Conservation (phyloP, 2,888 invertebrate species). For the Cephus pygmeus region DNA sequence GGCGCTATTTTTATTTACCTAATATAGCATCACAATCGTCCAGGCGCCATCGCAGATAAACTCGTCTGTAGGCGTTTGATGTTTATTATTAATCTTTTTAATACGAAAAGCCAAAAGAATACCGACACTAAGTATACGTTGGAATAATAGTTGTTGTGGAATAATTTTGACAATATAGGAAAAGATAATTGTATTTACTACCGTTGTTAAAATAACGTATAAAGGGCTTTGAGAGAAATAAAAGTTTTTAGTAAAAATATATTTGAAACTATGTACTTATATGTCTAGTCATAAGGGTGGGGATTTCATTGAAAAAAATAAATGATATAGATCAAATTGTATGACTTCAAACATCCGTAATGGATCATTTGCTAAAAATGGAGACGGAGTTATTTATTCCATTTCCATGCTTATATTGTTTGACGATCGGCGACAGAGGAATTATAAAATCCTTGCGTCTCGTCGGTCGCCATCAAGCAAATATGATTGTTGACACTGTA, state of each 20-base stretch:
- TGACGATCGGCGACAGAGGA: slow-evolving; percentile 42
- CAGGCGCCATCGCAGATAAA: not conserved
- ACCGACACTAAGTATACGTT: not conserved
- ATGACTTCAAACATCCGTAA: not conserved
- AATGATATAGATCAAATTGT: not conserved
- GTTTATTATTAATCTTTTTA: slow-evolving; percentile 5
- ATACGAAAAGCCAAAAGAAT: not conserved
- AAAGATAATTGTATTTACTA: not conserved
- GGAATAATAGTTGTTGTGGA: not conserved
- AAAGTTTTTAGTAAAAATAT: not conserved
- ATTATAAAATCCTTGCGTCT: slow-evolving; percentile 38
- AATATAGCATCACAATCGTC: not conserved
- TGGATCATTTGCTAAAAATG: not conserved
- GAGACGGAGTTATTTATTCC: slow-evolving; percentile 24
- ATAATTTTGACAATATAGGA: not conserved
- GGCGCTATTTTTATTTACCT: not conserved
- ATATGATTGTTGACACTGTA: slow-evolving; percentile 39
- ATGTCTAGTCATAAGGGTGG: not conserved
- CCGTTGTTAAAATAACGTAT: not conserved
- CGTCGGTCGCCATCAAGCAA: slow-evolving; percentile 39
- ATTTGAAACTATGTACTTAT: not conserved
- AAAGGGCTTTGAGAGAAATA: not conserved
- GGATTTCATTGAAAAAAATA: not conserved
- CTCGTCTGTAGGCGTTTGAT: not conserved
- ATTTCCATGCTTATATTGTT: slow-evolving; percentile 34